These are phyloP conservation scores for Xylota segnis DNA, from an alignment of 2,888 invertebrate species.

Conservation along the genomic window DNA sequence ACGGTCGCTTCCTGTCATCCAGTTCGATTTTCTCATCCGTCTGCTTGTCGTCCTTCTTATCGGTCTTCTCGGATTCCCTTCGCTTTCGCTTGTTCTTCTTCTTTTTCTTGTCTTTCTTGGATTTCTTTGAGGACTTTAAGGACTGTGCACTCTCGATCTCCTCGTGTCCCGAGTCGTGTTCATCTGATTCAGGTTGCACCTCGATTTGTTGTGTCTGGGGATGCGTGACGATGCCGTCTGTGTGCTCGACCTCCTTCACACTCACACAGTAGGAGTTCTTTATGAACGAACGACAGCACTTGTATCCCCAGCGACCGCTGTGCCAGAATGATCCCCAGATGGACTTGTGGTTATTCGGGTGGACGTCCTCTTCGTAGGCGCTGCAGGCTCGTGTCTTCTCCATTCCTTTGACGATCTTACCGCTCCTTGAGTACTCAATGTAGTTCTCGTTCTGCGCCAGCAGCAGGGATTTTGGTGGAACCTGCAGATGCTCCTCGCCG, in stretches of 20 bases:
- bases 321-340: constrained; percentile 99
- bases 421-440: constrained; percentile 97
- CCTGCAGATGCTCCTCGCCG: constrained; percentile 95
- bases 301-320: constrained; percentile 97
- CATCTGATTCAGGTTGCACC: constrained; percentile 71
- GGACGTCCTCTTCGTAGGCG: constrained; percentile 97
- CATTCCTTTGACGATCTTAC: constrained; percentile 93
- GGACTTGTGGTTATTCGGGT: constrained; percentile 95
- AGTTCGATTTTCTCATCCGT: constrained; percentile 84
- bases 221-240: constrained; percentile 9
- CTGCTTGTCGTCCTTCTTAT: constrained; percentile 81
- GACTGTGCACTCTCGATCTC: constrained; percentile 82
- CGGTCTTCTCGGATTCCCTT: constrained; percentile 46
- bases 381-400: constrained; percentile 94
- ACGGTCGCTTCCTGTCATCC: constrained; percentile 96
- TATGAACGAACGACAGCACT: constrained; percentile 96
- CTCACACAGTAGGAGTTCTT: constrained; percentile 83
- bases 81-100: constrained; percentile 77
- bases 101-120: constrained; percentile 81
- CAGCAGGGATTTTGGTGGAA: constrained; percentile 92
- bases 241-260: constrained; percentile 79
- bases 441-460: constrained; percentile 98
- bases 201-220: constrained; percentile 50
- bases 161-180: constrained; percentile 85
- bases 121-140: constrained; percentile 80